Evolutionary conservation across 2,113 vertebrate species (phyloP).

Genomic region (Microcebus lehilahytsara): DNA sequence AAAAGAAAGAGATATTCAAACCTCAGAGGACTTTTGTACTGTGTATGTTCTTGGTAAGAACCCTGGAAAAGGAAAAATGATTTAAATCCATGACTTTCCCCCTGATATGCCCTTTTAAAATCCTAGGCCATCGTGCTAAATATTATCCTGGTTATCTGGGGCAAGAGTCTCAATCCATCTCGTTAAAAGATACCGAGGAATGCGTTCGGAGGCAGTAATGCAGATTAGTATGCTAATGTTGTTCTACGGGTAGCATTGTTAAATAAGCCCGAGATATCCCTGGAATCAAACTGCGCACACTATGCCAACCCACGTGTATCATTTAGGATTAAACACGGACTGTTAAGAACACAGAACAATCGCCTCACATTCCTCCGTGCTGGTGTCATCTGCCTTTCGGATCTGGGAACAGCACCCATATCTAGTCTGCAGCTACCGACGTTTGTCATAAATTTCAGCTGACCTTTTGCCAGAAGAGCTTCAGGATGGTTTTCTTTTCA

Average conservation of each 20-base stretch:
- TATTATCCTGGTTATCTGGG: conserved; percentile 18
- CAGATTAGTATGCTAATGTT: conserved; percentile 78
- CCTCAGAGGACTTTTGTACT: conserved; percentile 38
- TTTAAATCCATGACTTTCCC: conserved; percentile 47
- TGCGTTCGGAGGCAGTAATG: conserved; percentile 67
- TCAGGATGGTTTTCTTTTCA: conserved; percentile 57
- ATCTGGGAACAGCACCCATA: conserved; percentile 61
- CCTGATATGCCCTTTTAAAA: not conserved
- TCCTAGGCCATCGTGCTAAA: not conserved
- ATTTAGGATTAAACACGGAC: conserved; percentile 68
- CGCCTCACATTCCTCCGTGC: conserved; percentile 41
- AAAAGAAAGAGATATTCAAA: conserved; percentile 21
- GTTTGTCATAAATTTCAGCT: conserved; percentile 68
- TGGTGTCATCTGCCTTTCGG: conserved; percentile 59
- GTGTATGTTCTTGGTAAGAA: not conserved
- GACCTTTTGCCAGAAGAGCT: conserved; percentile 62
- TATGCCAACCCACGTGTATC: conserved; percentile 73
- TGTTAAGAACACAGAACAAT: conserved; percentile 76
- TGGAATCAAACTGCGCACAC: conserved; percentile 75
- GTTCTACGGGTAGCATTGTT: conserved; percentile 81
- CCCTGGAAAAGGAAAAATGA: not conserved
- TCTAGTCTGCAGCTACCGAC: conserved; percentile 49
- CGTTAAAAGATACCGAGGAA: conserved; percentile 79
- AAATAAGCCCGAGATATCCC: conserved; percentile 78
- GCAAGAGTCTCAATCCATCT: conserved; percentile 61